Base-by-base conservation (phyloP, 1,140 invertebrate genomes). In the Trachymyrmex cornetzi region DNA sequence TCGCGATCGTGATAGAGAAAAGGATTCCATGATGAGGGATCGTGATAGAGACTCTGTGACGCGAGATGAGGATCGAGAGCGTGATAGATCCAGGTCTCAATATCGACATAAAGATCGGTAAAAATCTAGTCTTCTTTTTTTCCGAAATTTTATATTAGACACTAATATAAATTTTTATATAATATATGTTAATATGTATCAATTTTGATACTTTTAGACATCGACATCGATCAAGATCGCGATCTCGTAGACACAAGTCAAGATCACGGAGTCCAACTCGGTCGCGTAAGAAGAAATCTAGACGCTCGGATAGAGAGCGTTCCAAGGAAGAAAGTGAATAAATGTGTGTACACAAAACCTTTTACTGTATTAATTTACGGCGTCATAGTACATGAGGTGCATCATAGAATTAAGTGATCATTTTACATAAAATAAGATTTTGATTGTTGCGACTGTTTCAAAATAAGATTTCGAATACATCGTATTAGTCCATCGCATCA, bases 231-330 rank as follows among this genome's bases (percentile, higher is more conserved):
- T 96, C 96, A 19, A 96, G 96, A 87, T 95, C 95, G 16, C 93
- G 95, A 34, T 95, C 95, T 34, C 95, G 96, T 22, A 95, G 96
- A 27, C 96, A 96, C 12, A 96, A 96, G 88, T 96, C 96, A 0
- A 96, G 94, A 91, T 96, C 95, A 79, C 96, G 96, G 77, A 97
- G 96, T 92, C 96, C 96, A 5, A 96, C 95, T 90, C 95, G 96
- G 75, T 44, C 38, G 38, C 95, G 96, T 57, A 97, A 97, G 92
- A 97, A 97, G 95, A 97, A 97, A 94, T 96, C 96, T 0, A 95
- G 96, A 90, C 95, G 96, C 59, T 96, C 96, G 30, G 96, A 96
- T 80, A 92, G 95, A 30, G 95, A 96, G 87, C 92, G 95, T 27
- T 95, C 95, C 14, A 96, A 96, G 85, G 96, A 96, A 84, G 96